A percentile compares a stretch with the other conserved stretches of the same genome.
phyloP scores from a whole-genome alignment of 2,797 vertebrate genomes.

The Eptatretus atami region DNA sequence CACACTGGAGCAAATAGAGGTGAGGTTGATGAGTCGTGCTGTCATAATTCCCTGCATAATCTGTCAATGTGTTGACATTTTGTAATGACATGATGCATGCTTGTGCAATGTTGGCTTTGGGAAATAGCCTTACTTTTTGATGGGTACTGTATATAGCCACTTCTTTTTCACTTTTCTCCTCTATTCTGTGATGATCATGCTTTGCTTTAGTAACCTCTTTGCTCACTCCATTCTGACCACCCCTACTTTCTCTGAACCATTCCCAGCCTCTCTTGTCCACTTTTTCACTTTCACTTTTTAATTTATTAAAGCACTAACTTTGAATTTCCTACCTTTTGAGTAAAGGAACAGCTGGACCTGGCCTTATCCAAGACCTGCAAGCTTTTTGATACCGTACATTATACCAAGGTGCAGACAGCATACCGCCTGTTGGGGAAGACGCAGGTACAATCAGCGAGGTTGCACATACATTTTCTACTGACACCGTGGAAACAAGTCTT shows the following conservation, averaged over 20 bases:
- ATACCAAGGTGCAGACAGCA: conserved; percentile 80
- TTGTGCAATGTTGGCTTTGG: no score
- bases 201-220: not conserved
- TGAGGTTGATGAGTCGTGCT: conserved; percentile 14
- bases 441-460: conserved; percentile 30
- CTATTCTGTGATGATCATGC: conserved; percentile 5
- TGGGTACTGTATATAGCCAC: no score
- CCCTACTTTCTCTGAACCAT: not conserved
- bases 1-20: conserved; percentile 93
- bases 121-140: no score
- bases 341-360: conserved; percentile 72
- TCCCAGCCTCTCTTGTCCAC: not conserved
- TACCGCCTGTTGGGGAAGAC: conserved; percentile 91
- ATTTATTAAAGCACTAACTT: no score
- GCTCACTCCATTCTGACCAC: not conserved
- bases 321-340: not conserved
- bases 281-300: conserved; percentile 5
- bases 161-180: conserved; percentile 1
- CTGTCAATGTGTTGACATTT: no score
- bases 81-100: no score
- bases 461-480: not conserved
- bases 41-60: no score
- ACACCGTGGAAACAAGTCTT: not conserved
- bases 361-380: conserved; percentile 97
- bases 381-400: conserved; percentile 74